Evolutionary conservation across 2,113 vertebrate species (phyloP), one percentile per base, ranked within the genome.

Genomic region (Cochlearius cochlearius): DNA sequence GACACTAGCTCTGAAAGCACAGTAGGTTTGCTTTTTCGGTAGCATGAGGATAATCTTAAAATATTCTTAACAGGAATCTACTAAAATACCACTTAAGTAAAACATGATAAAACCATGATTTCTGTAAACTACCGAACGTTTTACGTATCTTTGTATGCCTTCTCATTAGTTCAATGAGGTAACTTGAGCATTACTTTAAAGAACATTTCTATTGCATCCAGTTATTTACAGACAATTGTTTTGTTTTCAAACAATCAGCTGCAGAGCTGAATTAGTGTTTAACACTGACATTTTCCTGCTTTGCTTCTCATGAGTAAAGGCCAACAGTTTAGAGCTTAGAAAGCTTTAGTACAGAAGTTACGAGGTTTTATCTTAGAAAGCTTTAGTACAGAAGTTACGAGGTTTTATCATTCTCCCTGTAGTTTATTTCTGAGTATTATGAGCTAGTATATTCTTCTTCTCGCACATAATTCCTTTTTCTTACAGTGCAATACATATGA

Each of bases 381-480:
- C 20, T 56, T 34, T 36, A 67, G 7, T 41, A 78, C 15, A 75
- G 36, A 53, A 69, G 4, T 79, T 49, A 5, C 0, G 1, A 7
- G 4, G 22, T 64, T 76, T 41, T 76, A 16, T 36, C 30, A 8
- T 45, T 71, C 16, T 82, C 23, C 22, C 36, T 26, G 15, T 21
- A 29, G 26, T 83, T 69, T 76, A 86, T 38, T 73, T 79, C 49
- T 45, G 8, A 74, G 32, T 26, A 79, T n/a, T 58, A 73, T 2
- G 2, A 60, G 5, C 11, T 62, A 56, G 18, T 20, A 63, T 36
- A 41, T 21, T 75, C 43, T 49, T 79, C 4, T 11, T 69, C 41
- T 56, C 2, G 1, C 2, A 32, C 7, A 8, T 0, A 66, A 53
- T 29, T 58, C 7, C 2, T 69, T 64, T 86, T 88, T 73, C 49